phyloP scores from a whole-genome alignment of 2,113 vertebrate genomes.

The Podiceps cristatus region DNA sequence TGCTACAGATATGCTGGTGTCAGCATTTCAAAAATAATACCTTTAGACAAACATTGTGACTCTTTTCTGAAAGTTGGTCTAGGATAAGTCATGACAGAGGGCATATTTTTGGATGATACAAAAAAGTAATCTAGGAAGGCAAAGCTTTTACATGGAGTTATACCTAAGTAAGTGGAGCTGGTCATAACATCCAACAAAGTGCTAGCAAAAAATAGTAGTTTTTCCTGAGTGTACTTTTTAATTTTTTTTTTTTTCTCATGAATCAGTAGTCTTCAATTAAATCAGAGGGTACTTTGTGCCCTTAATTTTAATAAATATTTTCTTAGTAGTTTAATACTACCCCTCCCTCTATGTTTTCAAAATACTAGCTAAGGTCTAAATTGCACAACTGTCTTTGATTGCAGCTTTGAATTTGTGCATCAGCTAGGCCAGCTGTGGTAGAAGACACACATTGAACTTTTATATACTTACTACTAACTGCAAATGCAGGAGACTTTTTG shows the following conservation, averaged over 20 bases:
- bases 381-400: neutral
- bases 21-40: constrained; percentile 12
- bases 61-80: neutral
- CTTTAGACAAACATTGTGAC: neutral
- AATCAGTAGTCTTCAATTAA: neutral
- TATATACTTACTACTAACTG: neutral
- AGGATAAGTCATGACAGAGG: neutral
- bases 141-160: neutral
- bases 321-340: neutral
- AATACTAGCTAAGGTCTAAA: neutral
- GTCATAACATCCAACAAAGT: neutral
- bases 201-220: neutral
- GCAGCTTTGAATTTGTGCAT: neutral
- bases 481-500: neutral
- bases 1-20: neutral
- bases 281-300: neutral
- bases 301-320: neutral
- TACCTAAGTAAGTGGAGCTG: neutral
- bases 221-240: neutral
- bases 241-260: neutral
- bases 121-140: neutral
- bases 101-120: neutral
- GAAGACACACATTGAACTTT: neutral
- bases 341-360: neutral
- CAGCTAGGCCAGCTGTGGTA: neutral